Evolutionary conservation across 2,888 invertebrate genomes (phyloP), one percentile per base, ranked within the genome.

Genomic region (Neoascia interrupta): DNA sequence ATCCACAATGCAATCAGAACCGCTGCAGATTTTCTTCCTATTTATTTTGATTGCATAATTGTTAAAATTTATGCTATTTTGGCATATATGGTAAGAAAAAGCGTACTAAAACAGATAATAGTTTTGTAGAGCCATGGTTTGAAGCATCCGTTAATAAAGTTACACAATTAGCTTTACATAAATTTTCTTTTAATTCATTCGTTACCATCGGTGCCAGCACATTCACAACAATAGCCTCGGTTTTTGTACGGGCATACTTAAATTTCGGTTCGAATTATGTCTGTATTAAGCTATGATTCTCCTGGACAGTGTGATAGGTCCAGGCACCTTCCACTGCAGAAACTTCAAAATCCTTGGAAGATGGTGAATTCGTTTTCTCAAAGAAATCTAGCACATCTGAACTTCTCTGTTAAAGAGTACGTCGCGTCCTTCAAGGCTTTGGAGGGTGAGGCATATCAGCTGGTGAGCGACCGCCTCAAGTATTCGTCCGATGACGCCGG

Each of bases 311-410:
- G 51, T 75, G 66, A 66, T 66, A 75, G 1, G 70, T 58, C 66
- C 66, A 70, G 4, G 36, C 49, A 21, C 60, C 58, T 28, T 74
- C 79, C 19, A 54, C 72, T 41, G 81, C 82, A 36, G 81, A 49
- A 39, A 34, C 34, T 34, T 34, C 34, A 34, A 34, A 34, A 34
- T 34, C 34, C 34, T 34, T 34, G 34, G 34, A n/a, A 34, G 11
- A 34, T 10, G 34, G 34, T n/a, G 34, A n/a, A 23, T 23, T 6
- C 6, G 23, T 23, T 23, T 34, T 34, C 10, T 34, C 10, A 26
- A 26, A 5, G 26, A 26, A 26, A 26, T 26, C 8, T 4, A 26
- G 26, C 26, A 26, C 8, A 4, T 4, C 5, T 26, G 26, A 26
- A 26, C 26, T 26, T 26, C n/a, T n/a, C n/a, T n/a, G n/a, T n/a